These are phyloP conservation scores for Pseudotriccus pelzelni DNA, from an alignment of 2,797 vertebrate species.

Conservation along the genomic window DNA sequence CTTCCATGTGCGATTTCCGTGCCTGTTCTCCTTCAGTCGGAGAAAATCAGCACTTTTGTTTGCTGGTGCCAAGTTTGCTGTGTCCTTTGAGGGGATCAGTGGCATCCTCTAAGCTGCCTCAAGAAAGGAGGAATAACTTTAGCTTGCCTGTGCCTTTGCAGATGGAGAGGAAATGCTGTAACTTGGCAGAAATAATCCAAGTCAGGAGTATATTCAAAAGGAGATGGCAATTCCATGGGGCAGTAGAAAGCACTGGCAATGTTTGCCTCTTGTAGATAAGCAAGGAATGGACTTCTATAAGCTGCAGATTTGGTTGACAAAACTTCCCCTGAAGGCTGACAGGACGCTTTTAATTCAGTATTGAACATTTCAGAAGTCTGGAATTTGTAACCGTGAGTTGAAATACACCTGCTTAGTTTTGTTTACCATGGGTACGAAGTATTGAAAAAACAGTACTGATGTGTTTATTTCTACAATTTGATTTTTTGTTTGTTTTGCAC, in stretches of 20 bases:
- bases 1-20: neutral
- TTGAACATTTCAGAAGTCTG: neutral
- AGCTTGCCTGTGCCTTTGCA: neutral
- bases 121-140: neutral
- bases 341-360: neutral
- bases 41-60: neutral
- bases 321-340: neutral
- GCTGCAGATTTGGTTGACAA: neutral
- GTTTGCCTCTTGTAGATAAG: neutral
- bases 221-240: neutral
- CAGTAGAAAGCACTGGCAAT: neutral
- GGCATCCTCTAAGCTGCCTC: neutral
- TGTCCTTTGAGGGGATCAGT: neutral
- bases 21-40: neutral
- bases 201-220: neutral
- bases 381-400: neutral
- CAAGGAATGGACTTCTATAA: neutral
- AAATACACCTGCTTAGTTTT: neutral
- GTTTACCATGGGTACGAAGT: neutral
- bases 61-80: neutral
- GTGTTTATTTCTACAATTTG: neutral
- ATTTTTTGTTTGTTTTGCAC: neutral
- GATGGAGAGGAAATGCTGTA: neutral
- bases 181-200: neutral
- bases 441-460: neutral